phyloP scores from a whole-genome alignment of 1,140 invertebrate species.

The Protaetia brevitarsis region DNA sequence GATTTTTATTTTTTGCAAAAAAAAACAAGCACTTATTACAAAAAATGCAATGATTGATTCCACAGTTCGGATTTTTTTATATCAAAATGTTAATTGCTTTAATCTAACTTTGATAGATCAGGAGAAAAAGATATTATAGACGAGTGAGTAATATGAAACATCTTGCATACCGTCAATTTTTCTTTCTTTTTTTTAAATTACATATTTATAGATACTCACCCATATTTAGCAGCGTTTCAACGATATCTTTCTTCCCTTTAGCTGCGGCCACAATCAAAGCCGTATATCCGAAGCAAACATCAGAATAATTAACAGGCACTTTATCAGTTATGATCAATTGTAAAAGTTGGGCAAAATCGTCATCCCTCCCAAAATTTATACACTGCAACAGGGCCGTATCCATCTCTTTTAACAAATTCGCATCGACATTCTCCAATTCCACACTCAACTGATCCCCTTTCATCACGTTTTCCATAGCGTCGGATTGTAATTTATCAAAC shows the following conservation, averaged over 20 bases:
- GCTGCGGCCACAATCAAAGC: slow-evolving; percentile 69
- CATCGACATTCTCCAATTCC: slow-evolving; percentile 29
- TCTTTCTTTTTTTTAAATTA: neutral
- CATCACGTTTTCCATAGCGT: slow-evolving; percentile 54
- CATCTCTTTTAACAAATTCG: slow-evolving; percentile 50
- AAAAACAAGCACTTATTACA: too few species aligned
- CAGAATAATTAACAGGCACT: slow-evolving; percentile 63
- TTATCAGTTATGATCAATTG: slow-evolving; percentile 65
- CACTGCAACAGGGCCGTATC: slow-evolving; percentile 60
- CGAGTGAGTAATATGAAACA: too few species aligned
- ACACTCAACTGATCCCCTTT: neutral
- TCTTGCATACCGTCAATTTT: too few species aligned
- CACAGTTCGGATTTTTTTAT: too few species aligned
- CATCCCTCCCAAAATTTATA: slow-evolving; percentile 57
- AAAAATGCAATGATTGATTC: too few species aligned
- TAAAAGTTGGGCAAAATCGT: slow-evolving; percentile 63
- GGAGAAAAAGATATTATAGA: too few species aligned
- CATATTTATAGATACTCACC: slow-evolving; percentile 43
- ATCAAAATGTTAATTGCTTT: too few species aligned
- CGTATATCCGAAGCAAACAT: slow-evolving; percentile 64
- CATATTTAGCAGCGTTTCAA: slow-evolving; percentile 63
- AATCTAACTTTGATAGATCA: too few species aligned
- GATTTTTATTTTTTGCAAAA: too few species aligned
- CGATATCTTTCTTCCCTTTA: slow-evolving; percentile 58
- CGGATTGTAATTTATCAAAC: slow-evolving; percentile 65